Conservation (phyloP, 2,113 vertebrate genomes). For the Dinomys branickii region DNA sequence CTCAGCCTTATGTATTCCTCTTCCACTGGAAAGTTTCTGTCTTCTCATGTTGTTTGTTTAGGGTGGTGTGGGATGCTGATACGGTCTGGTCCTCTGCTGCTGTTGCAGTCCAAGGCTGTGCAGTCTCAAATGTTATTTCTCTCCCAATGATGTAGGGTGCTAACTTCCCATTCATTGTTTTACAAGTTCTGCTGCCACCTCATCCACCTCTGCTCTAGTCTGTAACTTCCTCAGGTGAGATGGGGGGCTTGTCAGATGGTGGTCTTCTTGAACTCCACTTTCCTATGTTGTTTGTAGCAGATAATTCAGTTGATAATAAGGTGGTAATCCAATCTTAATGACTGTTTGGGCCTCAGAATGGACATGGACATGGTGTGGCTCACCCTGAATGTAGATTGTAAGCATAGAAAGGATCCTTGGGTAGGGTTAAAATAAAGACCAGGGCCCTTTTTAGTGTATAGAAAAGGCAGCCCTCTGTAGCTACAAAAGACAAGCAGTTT, state of each 20-base stretch:
- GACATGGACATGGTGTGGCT: neutral
- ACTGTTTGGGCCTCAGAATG: neutral
- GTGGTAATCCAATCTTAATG: neutral
- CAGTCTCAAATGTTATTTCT: neutral
- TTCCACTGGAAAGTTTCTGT: neutral
- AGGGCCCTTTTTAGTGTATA: neutral
- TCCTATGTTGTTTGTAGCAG: neutral
- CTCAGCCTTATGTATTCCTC: no score
- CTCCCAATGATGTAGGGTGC: no score
- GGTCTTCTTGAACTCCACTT: neutral
- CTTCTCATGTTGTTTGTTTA: neutral
- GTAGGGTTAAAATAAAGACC: neutral
- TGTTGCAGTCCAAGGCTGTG: neutral
- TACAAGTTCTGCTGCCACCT: no score
- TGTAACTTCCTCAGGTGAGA: no score
- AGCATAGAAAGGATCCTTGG: neutral
- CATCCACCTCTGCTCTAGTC: no score
- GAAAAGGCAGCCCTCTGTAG: neutral
- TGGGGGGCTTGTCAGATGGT: neutral
- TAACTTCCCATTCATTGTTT: no score
- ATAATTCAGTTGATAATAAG: neutral
- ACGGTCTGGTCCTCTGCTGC: neutral
- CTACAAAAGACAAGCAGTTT: neutral
- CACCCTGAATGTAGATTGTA: neutral
- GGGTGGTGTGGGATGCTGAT: neutral